phyloP scores from a whole-genome alignment of 2,113 vertebrate species.

The Cercopithecus mona region DNA sequence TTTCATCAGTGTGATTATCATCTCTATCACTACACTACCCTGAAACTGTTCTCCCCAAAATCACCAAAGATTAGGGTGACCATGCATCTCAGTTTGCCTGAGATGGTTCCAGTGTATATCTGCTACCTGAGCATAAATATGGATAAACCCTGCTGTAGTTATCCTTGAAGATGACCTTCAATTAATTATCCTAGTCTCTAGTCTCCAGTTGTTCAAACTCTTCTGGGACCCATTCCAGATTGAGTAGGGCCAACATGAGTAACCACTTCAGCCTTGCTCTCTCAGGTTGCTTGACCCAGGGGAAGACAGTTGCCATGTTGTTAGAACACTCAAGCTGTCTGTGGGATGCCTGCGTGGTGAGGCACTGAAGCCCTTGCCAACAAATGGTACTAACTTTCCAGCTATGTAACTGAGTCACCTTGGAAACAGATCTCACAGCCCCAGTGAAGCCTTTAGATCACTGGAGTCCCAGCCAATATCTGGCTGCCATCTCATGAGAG shows the following conservation, averaged over 20 bases:
- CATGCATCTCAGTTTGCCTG: background rate
- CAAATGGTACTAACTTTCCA: background rate
- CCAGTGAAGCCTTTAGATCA: background rate
- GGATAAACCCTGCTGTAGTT: background rate
- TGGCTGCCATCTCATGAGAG: background rate
- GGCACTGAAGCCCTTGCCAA: background rate
- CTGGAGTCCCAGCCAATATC: background rate
- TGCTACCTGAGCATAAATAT: background rate
- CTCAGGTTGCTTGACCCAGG: background rate
- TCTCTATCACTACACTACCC: background rate
- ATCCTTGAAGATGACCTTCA: background rate
- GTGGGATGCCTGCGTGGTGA: background rate
- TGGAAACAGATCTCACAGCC: background rate
- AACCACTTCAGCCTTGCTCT: background rate
- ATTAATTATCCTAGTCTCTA: background rate
- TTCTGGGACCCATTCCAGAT: no score
- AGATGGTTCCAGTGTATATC: background rate
- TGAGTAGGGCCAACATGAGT: background rate
- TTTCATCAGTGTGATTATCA: background rate
- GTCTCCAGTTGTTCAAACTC: background rate
- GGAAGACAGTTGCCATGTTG: background rate
- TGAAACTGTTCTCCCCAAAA: background rate
- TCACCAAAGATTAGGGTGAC: background rate
- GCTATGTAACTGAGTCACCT: background rate
- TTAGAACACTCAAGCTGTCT: background rate